phyloP scores from a whole-genome alignment of 2,113 vertebrate genomes.

The Neotragus moschatus region DNA sequence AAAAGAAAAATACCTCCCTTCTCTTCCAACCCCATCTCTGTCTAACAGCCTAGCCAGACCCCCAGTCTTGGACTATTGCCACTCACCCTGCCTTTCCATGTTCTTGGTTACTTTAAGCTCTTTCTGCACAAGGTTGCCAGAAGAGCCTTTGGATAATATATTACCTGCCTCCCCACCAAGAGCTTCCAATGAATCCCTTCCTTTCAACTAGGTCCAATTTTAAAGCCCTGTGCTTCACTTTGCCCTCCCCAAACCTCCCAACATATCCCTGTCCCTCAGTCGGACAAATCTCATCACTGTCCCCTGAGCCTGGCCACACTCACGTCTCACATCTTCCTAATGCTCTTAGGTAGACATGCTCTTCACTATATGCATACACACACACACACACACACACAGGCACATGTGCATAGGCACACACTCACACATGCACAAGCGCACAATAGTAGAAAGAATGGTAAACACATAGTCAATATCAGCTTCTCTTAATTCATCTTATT shows the following conservation, averaged over 20 bases:
- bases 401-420: background rate
- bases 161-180: background rate
- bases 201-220: background rate
- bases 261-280: background rate
- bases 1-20: slow-evolving; percentile 36
- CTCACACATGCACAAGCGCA: background rate
- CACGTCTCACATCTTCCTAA: background rate
- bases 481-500: background rate
- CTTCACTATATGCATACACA: background rate
- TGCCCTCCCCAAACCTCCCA: background rate
- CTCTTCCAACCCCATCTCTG: background rate
- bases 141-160: background rate
- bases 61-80: background rate
- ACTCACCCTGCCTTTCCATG: background rate
- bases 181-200: background rate
- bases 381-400: background rate
- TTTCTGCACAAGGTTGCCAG: background rate
- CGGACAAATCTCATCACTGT: background rate
- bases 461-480: background rate
- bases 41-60: background rate
- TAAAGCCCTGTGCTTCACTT: background rate
- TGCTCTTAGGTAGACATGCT: background rate
- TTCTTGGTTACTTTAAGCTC: background rate
- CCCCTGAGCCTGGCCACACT: background rate
- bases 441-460: background rate